A percentile compares a stretch with the other conserved stretches of the same genome.
Conservation (phyloP, 53 echinoderm and acorn worm genomes). For the Astropecten irregularis region DNA sequence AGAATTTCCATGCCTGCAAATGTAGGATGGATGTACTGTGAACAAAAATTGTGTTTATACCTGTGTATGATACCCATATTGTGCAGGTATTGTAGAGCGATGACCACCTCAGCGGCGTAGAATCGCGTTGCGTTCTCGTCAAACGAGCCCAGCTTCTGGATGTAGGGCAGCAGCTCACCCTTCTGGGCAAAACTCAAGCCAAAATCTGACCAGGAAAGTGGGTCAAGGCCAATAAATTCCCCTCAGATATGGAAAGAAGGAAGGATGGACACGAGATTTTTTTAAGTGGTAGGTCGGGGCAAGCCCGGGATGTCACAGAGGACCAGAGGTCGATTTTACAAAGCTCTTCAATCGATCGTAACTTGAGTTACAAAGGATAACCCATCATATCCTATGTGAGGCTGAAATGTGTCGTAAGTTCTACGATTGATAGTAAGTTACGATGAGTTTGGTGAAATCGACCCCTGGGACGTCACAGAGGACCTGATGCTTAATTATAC, state of each 20-base stretch:
- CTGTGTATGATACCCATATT: constrained; percentile 95
- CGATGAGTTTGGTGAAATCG: too few species aligned
- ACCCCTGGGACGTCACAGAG: too few species aligned
- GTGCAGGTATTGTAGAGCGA: constrained; percentile 93
- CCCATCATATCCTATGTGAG: too few species aligned
- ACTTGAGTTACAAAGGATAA: too few species aligned
- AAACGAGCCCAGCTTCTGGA: constrained; percentile 95
- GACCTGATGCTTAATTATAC: too few species aligned
- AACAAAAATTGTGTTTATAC: constrained; percentile 62
- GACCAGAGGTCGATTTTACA: too few species aligned
- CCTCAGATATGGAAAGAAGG: background rate
- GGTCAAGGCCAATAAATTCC: constrained; percentile 43
- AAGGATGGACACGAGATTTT: background rate
- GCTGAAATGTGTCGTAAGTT: too few species aligned
- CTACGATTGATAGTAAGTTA: too few species aligned
- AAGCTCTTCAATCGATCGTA: too few species aligned
- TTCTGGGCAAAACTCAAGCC: constrained; percentile 93
- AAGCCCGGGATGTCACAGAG: background rate
- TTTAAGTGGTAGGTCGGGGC: background rate
- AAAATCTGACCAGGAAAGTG: constrained; percentile 73
- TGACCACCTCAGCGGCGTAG: constrained; percentile 92
- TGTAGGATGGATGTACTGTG: too few species aligned
- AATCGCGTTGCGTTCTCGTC: constrained; percentile 90
- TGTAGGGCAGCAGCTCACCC: constrained; percentile 94
- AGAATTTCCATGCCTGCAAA: too few species aligned